phyloP scores from a whole-genome alignment of 2,113 vertebrate genomes.

The Lycaon pictus region DNA sequence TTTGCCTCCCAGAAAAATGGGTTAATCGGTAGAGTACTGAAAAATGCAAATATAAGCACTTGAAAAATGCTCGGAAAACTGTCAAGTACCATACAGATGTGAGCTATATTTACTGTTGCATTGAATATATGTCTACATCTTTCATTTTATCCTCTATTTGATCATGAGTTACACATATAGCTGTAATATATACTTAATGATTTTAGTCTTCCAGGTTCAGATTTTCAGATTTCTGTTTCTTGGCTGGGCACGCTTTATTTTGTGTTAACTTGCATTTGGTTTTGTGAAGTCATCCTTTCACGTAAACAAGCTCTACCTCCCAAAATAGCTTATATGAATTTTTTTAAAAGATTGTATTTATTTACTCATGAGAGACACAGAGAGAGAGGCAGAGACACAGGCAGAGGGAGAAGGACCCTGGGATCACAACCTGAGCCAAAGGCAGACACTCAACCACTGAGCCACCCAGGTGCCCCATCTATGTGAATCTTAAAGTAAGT shows the following conservation, averaged over 20 bases:
- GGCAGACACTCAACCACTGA: no score
- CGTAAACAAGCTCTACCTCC: not conserved
- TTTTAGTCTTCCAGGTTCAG: not conserved
- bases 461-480: no score
- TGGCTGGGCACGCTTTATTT: not conserved
- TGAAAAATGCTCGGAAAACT: conserved; percentile 34
- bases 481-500: not conserved
- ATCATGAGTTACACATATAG: not conserved
- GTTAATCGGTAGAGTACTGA: not conserved
- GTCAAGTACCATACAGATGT: not conserved
- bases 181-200: not conserved
- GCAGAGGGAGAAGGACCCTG: no score
- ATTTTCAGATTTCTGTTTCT: conserved; percentile 44
- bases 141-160: not conserved
- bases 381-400: no score
- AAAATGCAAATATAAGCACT: not conserved
- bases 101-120: not conserved
- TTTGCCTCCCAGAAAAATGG: not conserved
- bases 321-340: not conserved
- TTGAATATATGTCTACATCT: not conserved
- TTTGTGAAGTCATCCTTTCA: not conserved
- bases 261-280: not conserved
- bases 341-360: not conserved
- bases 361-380: no score
- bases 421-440: no score